Conservation (phyloP, 2,797 vertebrate species). For the Threskiornis aethiopicus region DNA sequence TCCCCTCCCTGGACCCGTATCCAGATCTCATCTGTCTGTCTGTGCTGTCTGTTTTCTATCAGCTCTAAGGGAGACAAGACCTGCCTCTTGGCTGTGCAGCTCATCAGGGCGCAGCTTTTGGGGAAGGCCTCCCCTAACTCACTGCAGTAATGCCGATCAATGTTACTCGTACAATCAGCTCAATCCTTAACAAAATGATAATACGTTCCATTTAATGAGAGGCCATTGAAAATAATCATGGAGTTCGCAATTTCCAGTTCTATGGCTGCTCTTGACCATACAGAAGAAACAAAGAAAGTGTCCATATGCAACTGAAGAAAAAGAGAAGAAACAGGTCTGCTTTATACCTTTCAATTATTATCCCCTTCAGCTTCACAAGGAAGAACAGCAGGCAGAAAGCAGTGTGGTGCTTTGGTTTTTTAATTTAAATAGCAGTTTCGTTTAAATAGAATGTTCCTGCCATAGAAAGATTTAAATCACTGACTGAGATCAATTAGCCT, state of each 20-base stretch:
- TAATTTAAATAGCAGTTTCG: conserved; percentile 57
- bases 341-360: background rate
- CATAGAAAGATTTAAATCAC: conserved; percentile 53
- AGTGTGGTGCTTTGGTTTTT: conserved; percentile 27
- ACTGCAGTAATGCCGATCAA: background rate
- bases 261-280: background rate
- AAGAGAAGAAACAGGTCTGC: background rate
- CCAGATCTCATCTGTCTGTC: background rate
- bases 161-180: background rate
- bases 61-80: background rate
- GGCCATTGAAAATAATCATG: background rate
- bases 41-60: background rate
- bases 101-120: background rate
- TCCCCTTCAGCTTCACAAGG: background rate
- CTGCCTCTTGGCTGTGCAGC: background rate
- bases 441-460: conserved; percentile 60
- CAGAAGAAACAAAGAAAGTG: background rate
- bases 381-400: conserved; percentile 31
- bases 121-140: background rate
- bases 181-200: background rate
- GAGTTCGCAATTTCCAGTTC: background rate
- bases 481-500: conserved; percentile 64
- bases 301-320: background rate
- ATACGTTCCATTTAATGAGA: background rate
- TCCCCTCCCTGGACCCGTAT: background rate